Evolutionary conservation across 2,888 invertebrate species (phyloP).

Genomic region (Pyrgus malvae): DNA sequence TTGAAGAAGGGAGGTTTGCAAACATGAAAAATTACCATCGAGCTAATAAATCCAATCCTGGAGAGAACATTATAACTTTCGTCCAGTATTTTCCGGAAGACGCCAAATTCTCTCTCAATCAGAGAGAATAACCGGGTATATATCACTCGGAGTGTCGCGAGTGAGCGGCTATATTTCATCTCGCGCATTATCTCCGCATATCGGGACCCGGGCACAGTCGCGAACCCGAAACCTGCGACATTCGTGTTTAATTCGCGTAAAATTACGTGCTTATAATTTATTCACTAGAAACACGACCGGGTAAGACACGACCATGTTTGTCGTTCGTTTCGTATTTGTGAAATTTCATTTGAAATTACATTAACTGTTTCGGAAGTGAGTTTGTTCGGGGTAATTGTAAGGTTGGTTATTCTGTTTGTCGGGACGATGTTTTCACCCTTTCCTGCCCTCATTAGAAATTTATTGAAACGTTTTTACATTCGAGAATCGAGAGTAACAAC

Average conservation of each 20-base stretch:
- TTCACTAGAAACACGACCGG: slow-evolving; percentile 24
- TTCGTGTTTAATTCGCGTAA: slow-evolving; percentile 31
- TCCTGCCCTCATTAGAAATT: slow-evolving; percentile 11
- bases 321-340: slow-evolving; percentile 25
- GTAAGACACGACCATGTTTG: slow-evolving; percentile 15
- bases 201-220: slow-evolving; percentile 14
- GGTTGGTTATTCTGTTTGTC: slow-evolving; percentile 13
- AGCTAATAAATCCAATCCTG: slow-evolving; percentile 27
- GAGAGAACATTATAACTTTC: slow-evolving; percentile 28
- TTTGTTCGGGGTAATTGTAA: slow-evolving; percentile 18
- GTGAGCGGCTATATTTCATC: slow-evolving; percentile 27
- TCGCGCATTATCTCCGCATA: slow-evolving; percentile 24
- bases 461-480: slow-evolving; percentile 11
- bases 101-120: slow-evolving; percentile 27
- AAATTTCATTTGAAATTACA: slow-evolving; percentile 36
- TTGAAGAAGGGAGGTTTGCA: slow-evolving; percentile 23
- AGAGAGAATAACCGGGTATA: slow-evolving; percentile 22
- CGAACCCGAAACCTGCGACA: slow-evolving; percentile 14
- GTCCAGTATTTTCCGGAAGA: slow-evolving; percentile 24
- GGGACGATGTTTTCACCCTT: slow-evolving; percentile 8
- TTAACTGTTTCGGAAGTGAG: slow-evolving; percentile 15
- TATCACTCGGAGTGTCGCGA: slow-evolving; percentile 17
- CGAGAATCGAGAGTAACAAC: not conserved
- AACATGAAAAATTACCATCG: slow-evolving; percentile 26
- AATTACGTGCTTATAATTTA: slow-evolving; percentile 30